These are phyloP conservation scores for Dallia pectoralis DNA, from an alignment of 2,797 vertebrate genomes.

Conservation along the genomic window DNA sequence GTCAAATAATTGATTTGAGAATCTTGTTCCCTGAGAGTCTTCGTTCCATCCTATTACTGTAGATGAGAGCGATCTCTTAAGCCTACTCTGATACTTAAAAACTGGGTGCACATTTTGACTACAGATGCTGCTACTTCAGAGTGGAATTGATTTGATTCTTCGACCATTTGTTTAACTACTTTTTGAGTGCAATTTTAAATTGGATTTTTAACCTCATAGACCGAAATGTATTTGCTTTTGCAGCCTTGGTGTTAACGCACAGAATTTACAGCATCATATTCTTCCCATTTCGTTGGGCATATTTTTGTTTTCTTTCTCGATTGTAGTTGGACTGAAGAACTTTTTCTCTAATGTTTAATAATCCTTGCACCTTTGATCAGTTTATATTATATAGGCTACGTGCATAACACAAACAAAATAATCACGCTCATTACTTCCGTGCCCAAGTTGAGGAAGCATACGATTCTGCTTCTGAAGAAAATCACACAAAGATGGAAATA, in stretches of 20 bases:
- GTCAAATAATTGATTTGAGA: background rate
- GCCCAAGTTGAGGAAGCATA: background rate
- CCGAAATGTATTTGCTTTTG: constrained; percentile 26
- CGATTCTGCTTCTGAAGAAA: background rate
- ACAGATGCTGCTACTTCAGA: constrained; percentile 5
- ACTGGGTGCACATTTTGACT: background rate
- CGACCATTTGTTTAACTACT: constrained; percentile 27
- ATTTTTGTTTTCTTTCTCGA: constrained; percentile 22
- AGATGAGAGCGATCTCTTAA: background rate
- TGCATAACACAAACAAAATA: constrained; percentile 6
- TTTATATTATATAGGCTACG: background rate
- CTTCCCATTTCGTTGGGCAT: constrained; percentile 17
- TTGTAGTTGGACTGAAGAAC: constrained; percentile 3
- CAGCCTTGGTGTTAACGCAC: constrained; percentile 11
- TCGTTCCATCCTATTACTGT: background rate
- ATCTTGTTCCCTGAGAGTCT: background rate
- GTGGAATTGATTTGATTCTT: constrained; percentile 23
- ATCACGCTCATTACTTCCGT: constrained; percentile 12
- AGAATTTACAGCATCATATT: constrained; percentile 26
- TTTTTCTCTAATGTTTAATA: constrained; percentile 8
- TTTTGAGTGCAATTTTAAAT: constrained; percentile 28
- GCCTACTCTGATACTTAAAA: background rate
- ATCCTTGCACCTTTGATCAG: background rate
- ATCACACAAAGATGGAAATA: background rate
- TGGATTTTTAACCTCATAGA: constrained; percentile 29